Percentiles rank a stretch among this genome's conserved stretches.
Conservation (phyloP, 2,113 vertebrate species). For the Petaurus breviceps region DNA sequence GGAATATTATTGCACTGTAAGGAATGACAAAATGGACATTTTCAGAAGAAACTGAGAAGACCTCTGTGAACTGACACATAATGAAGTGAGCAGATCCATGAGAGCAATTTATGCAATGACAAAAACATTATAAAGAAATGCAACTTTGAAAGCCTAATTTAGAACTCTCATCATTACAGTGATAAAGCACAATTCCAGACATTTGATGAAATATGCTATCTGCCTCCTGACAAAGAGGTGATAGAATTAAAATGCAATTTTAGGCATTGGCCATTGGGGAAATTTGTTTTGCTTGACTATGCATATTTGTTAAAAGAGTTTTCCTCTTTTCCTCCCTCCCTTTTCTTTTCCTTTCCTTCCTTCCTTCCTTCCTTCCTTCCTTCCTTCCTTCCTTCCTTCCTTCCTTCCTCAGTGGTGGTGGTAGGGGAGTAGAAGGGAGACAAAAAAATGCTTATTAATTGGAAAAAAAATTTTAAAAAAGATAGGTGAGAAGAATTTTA, state of each 20-base stretch:
- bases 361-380: neutral
- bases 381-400: neutral
- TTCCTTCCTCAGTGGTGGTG: no score
- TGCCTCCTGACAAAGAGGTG: neutral
- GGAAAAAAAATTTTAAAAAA: neutral
- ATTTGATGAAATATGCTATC: neutral
- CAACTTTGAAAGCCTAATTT: neutral
- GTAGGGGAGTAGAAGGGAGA: no score
- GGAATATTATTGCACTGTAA: neutral
- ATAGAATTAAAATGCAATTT: neutral
- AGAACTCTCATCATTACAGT: neutral
- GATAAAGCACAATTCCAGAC: neutral
- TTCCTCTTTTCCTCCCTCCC: no score
- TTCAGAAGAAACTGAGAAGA: neutral
- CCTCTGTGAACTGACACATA: neutral
- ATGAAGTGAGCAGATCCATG: neutral
- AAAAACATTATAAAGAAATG: neutral
- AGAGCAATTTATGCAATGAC: neutral
- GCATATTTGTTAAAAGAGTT: neutral
- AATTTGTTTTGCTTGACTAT: neutral
- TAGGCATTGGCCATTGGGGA: neutral
- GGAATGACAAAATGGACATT: neutral
- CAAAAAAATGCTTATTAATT: neutral
- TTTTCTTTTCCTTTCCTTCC: neutral
- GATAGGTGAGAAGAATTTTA: neutral